Percentiles rank a stretch among this genome's conserved stretches.
phyloP scores from a whole-genome alignment of 2,113 vertebrate genomes.

The Pholis gunnellus region DNA sequence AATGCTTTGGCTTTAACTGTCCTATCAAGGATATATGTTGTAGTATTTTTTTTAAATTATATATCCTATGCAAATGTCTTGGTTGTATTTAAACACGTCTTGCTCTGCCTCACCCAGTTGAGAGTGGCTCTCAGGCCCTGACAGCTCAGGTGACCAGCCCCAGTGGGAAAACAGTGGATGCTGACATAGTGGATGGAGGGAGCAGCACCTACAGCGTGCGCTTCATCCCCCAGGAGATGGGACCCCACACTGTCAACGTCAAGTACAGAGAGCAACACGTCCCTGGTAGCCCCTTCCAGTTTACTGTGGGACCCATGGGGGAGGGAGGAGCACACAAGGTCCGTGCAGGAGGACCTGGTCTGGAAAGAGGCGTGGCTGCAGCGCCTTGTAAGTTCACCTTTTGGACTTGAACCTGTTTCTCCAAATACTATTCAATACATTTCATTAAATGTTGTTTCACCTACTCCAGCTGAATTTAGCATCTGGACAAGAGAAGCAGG shows the following conservation, averaged over 20 bases:
- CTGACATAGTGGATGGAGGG: slow-evolving; percentile 92
- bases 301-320: slow-evolving; percentile 92
- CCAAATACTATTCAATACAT: not conserved
- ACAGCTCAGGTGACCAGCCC: slow-evolving; percentile 96
- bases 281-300: slow-evolving; percentile 95
- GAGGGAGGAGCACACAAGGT: slow-evolving; percentile 93
- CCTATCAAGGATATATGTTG: not conserved
- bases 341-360: slow-evolving; percentile 90
- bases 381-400: slow-evolving; percentile 84
- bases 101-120: slow-evolving; percentile 76
- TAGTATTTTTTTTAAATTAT: not conserved
- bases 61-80: not conserved
- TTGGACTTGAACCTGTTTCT: not conserved
- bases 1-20: not conserved
- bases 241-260: slow-evolving; percentile 91
- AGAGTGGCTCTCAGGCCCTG: slow-evolving; percentile 89
- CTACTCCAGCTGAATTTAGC: slow-evolving; percentile 89
- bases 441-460: not conserved
- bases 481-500: slow-evolving; percentile 96
- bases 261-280: slow-evolving; percentile 95
- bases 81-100: slow-evolving; percentile 1
- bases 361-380: slow-evolving; percentile 90
- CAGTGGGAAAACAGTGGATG: slow-evolving; percentile 88
- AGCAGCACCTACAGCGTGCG: slow-evolving; percentile 94
- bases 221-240: slow-evolving; percentile 93